These are phyloP conservation scores for Orthosia incerta DNA, from an alignment of 2,888 invertebrate genomes.

Conservation along the genomic window DNA sequence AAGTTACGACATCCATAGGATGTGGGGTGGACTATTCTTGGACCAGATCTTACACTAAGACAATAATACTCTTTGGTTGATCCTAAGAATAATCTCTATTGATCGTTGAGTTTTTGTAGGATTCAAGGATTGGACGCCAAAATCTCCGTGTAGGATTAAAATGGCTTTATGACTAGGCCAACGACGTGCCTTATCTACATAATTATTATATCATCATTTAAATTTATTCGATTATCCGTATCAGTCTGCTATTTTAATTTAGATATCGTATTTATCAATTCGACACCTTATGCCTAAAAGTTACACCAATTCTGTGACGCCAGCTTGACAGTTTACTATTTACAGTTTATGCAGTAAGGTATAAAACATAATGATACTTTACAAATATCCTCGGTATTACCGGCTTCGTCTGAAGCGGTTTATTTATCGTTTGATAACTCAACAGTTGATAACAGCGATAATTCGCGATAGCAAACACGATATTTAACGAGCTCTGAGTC, in stretches of 20 bases:
- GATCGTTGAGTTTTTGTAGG: slow-evolving; percentile 23
- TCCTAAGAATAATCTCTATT: slow-evolving; percentile 13
- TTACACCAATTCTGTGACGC: not conserved
- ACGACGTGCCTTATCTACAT: slow-evolving; percentile 13
- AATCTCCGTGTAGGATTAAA: not conserved
- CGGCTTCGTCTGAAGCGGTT: slow-evolving; percentile 48
- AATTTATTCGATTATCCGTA: slow-evolving; percentile 27
- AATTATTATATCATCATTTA: slow-evolving; percentile 37
- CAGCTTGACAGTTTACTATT: not conserved
- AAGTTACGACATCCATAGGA: slow-evolving; percentile 55
- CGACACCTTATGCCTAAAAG: not conserved
- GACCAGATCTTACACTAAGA: slow-evolving; percentile 32
- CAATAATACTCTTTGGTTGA: slow-evolving; percentile 17
- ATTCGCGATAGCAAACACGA: slow-evolving; percentile 50
- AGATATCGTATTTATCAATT: slow-evolving; percentile 20
- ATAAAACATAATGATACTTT: slow-evolving; percentile 14
- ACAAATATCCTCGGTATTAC: slow-evolving; percentile 34
- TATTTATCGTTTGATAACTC: slow-evolving; percentile 57
- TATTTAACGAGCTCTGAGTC: slow-evolving; percentile 47
- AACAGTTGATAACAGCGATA: slow-evolving; percentile 61
- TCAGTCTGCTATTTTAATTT: slow-evolving; percentile 13
- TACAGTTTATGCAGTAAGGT: slow-evolving; percentile 22
- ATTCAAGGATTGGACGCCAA: not conserved
- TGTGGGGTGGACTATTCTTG: slow-evolving; percentile 52
- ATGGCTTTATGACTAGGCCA: not conserved